A percentile compares a stretch with the other conserved stretches of the same genome.
Conservation (phyloP, 2,888 invertebrate genomes). For the Nezara viridula region DNA sequence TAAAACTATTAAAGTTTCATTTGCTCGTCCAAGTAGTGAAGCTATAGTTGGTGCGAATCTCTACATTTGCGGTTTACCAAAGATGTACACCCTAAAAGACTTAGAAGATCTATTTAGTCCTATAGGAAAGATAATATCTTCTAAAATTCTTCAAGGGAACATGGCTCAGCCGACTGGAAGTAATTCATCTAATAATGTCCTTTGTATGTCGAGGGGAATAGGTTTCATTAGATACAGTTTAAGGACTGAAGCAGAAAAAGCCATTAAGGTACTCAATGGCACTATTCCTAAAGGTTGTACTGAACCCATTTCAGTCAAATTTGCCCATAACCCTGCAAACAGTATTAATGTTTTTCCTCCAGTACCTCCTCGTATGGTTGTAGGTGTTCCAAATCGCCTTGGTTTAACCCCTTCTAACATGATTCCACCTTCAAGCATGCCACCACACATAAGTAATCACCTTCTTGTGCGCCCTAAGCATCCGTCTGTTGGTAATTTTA, state of each 20-base stretch:
- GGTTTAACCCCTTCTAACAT: constrained; percentile 6
- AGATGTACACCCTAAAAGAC: constrained; percentile 95
- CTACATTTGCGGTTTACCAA: constrained; percentile 96
- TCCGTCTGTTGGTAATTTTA: constrained; percentile 45
- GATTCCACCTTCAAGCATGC: constrained; percentile 65
- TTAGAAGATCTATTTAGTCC: constrained; percentile 93
- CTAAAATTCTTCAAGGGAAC: constrained; percentile 95
- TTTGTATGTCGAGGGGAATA: constrained; percentile 77
- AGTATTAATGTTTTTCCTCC: constrained; percentile 14
- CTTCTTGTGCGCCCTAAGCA: background rate
- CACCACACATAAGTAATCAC: constrained; percentile 82
- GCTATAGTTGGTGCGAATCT: constrained; percentile 98
- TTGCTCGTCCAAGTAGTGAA: constrained; percentile 96
- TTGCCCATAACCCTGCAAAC: constrained; percentile 86
- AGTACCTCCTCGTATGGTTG: background rate
- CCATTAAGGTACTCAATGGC: constrained; percentile 90
- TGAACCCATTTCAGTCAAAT: constrained; percentile 93
- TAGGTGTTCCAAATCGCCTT: constrained; percentile 25
- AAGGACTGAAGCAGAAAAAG: constrained; percentile 88
- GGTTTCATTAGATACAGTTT: constrained; percentile 94
- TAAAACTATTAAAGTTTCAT: constrained; percentile 94
- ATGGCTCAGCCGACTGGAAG: constrained; percentile 76
- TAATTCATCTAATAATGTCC: constrained; percentile 9
- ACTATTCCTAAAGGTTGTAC: constrained; percentile 88
- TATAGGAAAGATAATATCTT: constrained; percentile 95